These are phyloP conservation scores for Probosciger aterrimus DNA, from an alignment of 2,113 vertebrate genomes.

Conservation along the genomic window DNA sequence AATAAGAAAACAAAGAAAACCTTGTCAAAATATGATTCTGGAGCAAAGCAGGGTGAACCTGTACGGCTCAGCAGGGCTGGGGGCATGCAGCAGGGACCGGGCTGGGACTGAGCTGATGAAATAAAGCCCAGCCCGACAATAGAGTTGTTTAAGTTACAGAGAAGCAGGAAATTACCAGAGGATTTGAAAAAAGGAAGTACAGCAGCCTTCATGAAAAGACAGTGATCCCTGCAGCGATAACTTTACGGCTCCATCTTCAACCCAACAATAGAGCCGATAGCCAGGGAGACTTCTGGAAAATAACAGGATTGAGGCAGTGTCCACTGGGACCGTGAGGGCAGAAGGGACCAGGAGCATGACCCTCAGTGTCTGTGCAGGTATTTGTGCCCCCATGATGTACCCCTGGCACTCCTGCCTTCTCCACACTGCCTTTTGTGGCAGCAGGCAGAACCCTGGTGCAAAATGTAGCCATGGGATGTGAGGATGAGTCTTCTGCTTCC, in stretches of 20 bases:
- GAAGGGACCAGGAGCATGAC: not conserved
- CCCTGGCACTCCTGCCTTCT: not conserved
- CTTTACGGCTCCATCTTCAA: not conserved
- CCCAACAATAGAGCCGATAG: not conserved
- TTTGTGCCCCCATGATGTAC: not conserved
- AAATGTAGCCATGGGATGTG: rapidly evolving
- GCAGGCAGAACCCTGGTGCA: not conserved
- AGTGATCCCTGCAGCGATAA: not conserved
- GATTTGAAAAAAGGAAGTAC: not conserved
- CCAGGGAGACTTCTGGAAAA: not conserved
- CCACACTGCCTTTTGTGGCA: not conserved
- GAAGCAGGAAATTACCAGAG: conserved; percentile 39
- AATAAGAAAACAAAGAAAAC: conserved; percentile 8
- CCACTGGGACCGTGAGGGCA: rapidly evolving
- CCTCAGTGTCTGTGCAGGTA: not conserved
- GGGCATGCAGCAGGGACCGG: not conserved
- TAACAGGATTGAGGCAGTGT: not conserved
- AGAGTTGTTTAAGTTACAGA: conserved; percentile 17
- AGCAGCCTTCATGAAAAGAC: not conserved
- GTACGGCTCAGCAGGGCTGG: not conserved
- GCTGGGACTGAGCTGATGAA: not conserved
- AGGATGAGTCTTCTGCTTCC: not conserved
- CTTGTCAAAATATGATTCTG: not conserved
- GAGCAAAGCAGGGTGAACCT: not conserved
- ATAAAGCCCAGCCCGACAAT: not conserved